A percentile compares a stretch with the other conserved stretches of the same genome.
Evolutionary conservation across 2,888 invertebrate genomes (phyloP).

Genomic region (Acrobasis consociella): DNA sequence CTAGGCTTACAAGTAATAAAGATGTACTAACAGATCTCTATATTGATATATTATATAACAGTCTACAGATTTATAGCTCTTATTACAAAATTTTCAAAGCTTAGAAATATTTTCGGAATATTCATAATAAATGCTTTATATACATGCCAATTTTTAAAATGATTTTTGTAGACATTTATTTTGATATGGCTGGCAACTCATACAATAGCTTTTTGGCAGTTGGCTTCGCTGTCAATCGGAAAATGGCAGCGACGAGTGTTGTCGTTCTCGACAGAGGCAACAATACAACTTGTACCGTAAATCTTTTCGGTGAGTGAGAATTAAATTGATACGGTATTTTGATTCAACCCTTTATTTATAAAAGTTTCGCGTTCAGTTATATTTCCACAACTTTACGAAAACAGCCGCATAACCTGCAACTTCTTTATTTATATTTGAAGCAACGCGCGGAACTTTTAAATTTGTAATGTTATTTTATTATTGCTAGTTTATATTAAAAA

Average conservation of each 20-base stretch:
- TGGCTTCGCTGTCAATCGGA: constrained; percentile 79
- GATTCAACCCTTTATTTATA: constrained; percentile 17
- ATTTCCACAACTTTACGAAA: background rate
- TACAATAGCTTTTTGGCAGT: constrained; percentile 56
- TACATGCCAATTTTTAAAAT: background rate
- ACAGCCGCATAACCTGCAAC: constrained; percentile 60
- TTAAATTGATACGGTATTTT: constrained; percentile 31
- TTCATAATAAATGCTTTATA: too few relatives aligned
- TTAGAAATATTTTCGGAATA: too few relatives aligned
- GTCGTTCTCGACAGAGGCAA: constrained; percentile 97
- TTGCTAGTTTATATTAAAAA: background rate
- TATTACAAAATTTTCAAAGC: too few relatives aligned
- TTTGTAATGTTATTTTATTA: constrained; percentile 35
- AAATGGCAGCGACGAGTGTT: constrained; percentile 95
- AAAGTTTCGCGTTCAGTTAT: background rate
- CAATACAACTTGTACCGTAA: constrained; percentile 98
- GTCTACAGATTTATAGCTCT: background rate
- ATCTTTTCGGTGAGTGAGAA: constrained; percentile 93
- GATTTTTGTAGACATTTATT: background rate
- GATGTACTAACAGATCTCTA: too few relatives aligned
- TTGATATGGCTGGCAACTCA: constrained; percentile 18
- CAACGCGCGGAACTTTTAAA: constrained; percentile 75
- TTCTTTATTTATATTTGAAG: constrained; percentile 63
- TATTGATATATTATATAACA: background rate
- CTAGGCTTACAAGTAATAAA: background rate